These are phyloP conservation scores for Drosophila lini DNA, from an alignment of 1,140 invertebrate genomes.

Conservation along the genomic window DNA sequence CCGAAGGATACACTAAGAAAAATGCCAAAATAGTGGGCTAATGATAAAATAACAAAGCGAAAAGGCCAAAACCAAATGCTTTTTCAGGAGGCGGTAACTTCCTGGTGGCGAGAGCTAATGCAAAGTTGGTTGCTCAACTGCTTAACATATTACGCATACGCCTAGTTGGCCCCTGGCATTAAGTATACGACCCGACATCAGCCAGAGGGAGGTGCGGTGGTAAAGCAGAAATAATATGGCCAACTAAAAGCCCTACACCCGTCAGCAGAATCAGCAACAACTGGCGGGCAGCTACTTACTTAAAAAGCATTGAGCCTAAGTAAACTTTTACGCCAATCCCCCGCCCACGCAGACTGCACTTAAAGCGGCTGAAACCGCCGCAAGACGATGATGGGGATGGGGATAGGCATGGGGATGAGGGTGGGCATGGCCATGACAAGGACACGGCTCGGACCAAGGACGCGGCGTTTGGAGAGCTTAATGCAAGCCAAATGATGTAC, in stretches of 20 bases:
- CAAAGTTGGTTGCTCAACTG: slow-evolving; percentile 40
- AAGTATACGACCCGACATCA: slow-evolving; percentile 58
- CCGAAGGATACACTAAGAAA: background rate
- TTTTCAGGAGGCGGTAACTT: slow-evolving; percentile 18
- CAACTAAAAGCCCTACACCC: slow-evolving; percentile 75
- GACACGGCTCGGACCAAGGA: slow-evolving; percentile 45
- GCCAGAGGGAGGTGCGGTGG: background rate
- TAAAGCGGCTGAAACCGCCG: slow-evolving; percentile 57
- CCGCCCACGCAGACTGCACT: slow-evolving; percentile 62
- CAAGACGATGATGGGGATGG: slow-evolving; percentile 14
- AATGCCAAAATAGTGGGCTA: slow-evolving; percentile 10
- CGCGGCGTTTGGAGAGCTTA: slow-evolving; percentile 56
- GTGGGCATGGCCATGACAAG: slow-evolving; percentile 33
- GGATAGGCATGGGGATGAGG: too few species aligned
- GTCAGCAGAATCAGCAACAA: slow-evolving; percentile 53
- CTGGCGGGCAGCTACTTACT: slow-evolving; percentile 73
- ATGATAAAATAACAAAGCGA: slow-evolving; percentile 46
- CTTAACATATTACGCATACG: slow-evolving; percentile 56
- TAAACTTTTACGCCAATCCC: slow-evolving; percentile 74
- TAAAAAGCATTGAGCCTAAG: slow-evolving; percentile 82
- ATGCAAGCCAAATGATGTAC: slow-evolving; percentile 79
- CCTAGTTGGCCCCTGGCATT: slow-evolving; percentile 47
- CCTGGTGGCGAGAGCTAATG: slow-evolving; percentile 35
- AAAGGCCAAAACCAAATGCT: slow-evolving; percentile 11
- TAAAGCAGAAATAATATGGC: slow-evolving; percentile 65